Evolutionary conservation across 2,113 vertebrate genomes (phyloP).

Genomic region (Malurus elegans): DNA sequence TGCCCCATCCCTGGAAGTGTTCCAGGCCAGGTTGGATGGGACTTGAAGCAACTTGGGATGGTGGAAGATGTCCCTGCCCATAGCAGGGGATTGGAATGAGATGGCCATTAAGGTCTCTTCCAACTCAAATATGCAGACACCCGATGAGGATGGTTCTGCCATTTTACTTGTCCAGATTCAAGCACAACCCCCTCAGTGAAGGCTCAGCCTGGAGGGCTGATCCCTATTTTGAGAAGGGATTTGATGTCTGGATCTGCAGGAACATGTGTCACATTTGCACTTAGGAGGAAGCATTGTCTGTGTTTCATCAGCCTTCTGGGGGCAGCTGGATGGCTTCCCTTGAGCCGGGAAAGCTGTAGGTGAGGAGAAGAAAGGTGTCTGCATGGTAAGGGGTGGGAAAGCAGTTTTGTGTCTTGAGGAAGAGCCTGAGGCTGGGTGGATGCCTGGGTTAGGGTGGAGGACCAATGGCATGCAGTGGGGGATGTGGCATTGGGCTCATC

Average conservation of each 20-base stretch:
- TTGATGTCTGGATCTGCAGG: background rate
- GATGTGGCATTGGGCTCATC: fast-evolving
- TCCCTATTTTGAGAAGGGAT: background rate
- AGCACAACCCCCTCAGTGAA: fast-evolving
- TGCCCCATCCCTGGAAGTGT: background rate
- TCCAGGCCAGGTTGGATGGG: background rate
- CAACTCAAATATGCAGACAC: fast-evolving
- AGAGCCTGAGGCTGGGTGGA: background rate
- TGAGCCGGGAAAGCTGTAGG: background rate
- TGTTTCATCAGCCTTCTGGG: background rate
- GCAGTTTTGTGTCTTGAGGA: background rate
- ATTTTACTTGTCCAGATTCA: background rate
- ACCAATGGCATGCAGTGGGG: fast-evolving
- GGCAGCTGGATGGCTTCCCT: background rate
- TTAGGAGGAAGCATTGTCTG: background rate
- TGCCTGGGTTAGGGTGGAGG: background rate
- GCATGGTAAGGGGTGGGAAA: background rate
- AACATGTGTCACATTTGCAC: fast-evolving
- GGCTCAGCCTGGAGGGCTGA: background rate
- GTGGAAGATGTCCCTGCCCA: background rate
- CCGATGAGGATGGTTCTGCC: fast-evolving
- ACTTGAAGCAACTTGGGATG: background rate
- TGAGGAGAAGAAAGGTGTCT: background rate
- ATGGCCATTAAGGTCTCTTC: background rate
- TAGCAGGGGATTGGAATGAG: background rate